Base-by-base conservation (phyloP, 2,888 invertebrate species). In the Xestobium rufovillosum region DNA sequence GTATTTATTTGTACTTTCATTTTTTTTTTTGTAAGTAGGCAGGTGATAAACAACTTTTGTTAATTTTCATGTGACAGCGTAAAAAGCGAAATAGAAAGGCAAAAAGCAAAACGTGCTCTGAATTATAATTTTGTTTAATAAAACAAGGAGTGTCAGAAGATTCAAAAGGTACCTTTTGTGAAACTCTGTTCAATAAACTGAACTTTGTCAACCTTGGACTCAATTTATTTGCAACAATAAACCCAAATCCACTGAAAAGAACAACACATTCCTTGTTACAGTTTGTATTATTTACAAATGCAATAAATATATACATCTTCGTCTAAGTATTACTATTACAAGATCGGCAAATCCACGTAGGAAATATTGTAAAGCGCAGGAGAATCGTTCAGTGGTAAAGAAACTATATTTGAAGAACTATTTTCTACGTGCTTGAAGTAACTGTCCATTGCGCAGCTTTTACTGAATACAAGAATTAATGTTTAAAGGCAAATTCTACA, bases 301-400 rank as follows among this genome's bases (percentile, higher is more conserved):
- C 6, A 27, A 26, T 16, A n/a, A 9, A 17, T 6, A 4, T 28
- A 13, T 25, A 17, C 9, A 10, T 25, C 11, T 6, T 26, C 31
- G 9, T n/a, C 10, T 27, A 8, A 12, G 25, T 35, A 31, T 6
- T 11, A 8, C 19, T 11, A 10, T 26, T 28, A 38, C 32, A 45
- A 40, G 42, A 34, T 26, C 6, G 56, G 56, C 32, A 57, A 30
- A 40, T 44, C 32, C 23, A 56, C 47, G 38, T 39, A 38, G 19
- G 38, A 39, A 34, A 55, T 43, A 36, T 35, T 50, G 39, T 50
- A 57, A 48, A 54, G 53, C 4, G 53, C 43, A 19, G 52, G 43
- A 39, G 52, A 48, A 16, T 52, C 55, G 28, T 46, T 45, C 16
- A 42, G 42, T 34, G 51, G 48, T 19, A 49, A 41, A 3, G 49